Evolutionary conservation across 1,140 invertebrate species (phyloP), one percentile per base, ranked within the genome.

Genomic region (Neodiprion virginianus): DNA sequence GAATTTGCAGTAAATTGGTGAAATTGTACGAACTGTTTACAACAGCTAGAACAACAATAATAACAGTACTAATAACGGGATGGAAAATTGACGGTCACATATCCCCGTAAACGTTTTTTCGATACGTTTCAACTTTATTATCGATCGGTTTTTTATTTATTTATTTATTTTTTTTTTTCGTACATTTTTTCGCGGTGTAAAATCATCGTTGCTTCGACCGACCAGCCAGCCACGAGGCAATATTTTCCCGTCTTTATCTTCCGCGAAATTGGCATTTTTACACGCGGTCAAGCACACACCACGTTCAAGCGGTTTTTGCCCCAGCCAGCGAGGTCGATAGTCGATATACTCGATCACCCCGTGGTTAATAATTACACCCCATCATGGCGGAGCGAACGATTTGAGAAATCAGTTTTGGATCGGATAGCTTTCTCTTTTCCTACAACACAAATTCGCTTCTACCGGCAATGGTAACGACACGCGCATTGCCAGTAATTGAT

Each of bases 251-350:
- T 61, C 53, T 61, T 61, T 61, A 61, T 61, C 53, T 61, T 14
- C n/a, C 53, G 53, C 53, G 53, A 61, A 61, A 61, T 61, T 61
- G 53, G 5, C 53, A 61, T 61, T 61, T 61, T 61, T 61, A 61
- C 53, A 61, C 53, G 53, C 53, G 53, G 53, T 61, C 53, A 61
- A 61, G 53, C 53, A 61, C 53, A 40, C 28, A 48, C 4, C 68
- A 14, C 21, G 28, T 69, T 12, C 10, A 11, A 47, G 28, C 68
- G 28, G 17, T 21, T 48, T 10, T 47, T 47, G 68, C 4, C 53
- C 28, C 0, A 5, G 28, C 28, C 28, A 40, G 28, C 28, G 28
- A 40, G 28, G 5, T 40, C 53, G 53, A 17, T 5, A 61, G n/a
- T 61, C 53, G 53, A 61, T 61, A 7, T 8, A 61, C 53, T 61